Percentiles rank a stretch among this genome's conserved stretches.
phyloP scores from a whole-genome alignment of 1,140 invertebrate genomes.

The Macrotrachela quadricornifera region DNA sequence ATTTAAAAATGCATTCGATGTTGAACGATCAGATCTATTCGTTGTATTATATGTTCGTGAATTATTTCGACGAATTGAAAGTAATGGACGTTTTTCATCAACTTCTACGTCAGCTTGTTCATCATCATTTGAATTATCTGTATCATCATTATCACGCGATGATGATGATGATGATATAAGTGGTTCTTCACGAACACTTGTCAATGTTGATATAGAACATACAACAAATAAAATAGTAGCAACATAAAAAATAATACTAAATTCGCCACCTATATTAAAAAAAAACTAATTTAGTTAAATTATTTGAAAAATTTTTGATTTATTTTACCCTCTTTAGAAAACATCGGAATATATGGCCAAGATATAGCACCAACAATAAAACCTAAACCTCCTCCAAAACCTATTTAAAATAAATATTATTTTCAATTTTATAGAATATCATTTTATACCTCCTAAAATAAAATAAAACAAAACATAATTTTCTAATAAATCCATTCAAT shows the following conservation, averaged over 20 bases:
- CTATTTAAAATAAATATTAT: neutral
- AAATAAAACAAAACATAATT: too few relatives aligned
- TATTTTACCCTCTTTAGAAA: neutral
- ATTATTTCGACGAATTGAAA: too few relatives aligned
- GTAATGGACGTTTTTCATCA: too few relatives aligned
- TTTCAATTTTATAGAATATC: too few relatives aligned
- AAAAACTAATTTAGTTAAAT: neutral
- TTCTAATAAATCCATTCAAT: neutral
- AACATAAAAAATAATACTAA: slow-evolving; percentile 4
- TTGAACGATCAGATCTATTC: too few relatives aligned
- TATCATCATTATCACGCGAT: too few relatives aligned
- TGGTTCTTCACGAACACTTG: slow-evolving; percentile 1
- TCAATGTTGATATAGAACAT: neutral
- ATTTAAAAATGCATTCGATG: too few relatives aligned
- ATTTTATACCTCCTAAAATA: too few relatives aligned
- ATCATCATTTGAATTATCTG: too few relatives aligned
- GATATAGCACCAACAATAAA: slow-evolving; percentile 34
- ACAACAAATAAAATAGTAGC: neutral
- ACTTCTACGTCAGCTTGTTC: too few relatives aligned
- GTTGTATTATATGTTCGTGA: too few relatives aligned
- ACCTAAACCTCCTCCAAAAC: slow-evolving; percentile 31
- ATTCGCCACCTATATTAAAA: neutral
- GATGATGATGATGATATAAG: neutral
- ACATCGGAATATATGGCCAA: slow-evolving; percentile 22
- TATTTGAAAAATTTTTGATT: neutral